Evolutionary conservation across 1,140 invertebrate species (phyloP), one percentile per base, ranked within the genome.

Genomic region (Pseudomyrmex cubaensis): DNA sequence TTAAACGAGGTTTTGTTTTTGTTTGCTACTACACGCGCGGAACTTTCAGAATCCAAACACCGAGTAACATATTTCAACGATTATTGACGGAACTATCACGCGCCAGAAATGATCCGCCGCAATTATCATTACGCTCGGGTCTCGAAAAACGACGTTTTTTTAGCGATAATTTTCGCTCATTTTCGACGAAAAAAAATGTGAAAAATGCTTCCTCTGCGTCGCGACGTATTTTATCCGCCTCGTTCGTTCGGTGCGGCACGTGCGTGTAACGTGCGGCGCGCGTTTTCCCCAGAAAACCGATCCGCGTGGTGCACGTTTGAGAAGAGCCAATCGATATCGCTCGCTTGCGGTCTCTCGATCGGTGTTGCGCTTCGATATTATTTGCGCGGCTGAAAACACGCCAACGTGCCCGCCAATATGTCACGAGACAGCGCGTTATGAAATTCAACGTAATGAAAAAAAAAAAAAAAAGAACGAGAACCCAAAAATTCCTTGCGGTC

Each of bases 171-270:
- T 35, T 35, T 35, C 35, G 35, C 35, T 0, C 35, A 35, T 35
- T 35, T 35, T 35, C 5, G 35, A 35, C 35, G 35, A 35, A 35
- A 5, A 35, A 35, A 35, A 35, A 35, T 7, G 35, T 35, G 5
- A 35, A 35, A 35, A 35, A 35, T 35, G 5, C 35, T 35, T 7
- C 5, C 35, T 35, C 35, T 35, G 35, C 35, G 35, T 35, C 54
- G 56, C 13, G 25, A 12, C 22, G n/a, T 75, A 82, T 63, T 72
- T 82, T 82, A 82, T 82, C 25, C 56, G 35, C 9, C 50, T 75
- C 62, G 35, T 46, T 35, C 35, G 35, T 67, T 57, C 63, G 15
- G 56, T 35, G 35, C 22, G 35, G n/a, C 50, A 77, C 50, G 50
- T 78, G 75, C 35, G 50, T 67, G 54, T 61, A 48, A 17, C 73